Evolutionary conservation across 2,888 invertebrate species (phyloP), one percentile per base, ranked within the genome.

Genomic region (Hirtodrosophila cameraria): DNA sequence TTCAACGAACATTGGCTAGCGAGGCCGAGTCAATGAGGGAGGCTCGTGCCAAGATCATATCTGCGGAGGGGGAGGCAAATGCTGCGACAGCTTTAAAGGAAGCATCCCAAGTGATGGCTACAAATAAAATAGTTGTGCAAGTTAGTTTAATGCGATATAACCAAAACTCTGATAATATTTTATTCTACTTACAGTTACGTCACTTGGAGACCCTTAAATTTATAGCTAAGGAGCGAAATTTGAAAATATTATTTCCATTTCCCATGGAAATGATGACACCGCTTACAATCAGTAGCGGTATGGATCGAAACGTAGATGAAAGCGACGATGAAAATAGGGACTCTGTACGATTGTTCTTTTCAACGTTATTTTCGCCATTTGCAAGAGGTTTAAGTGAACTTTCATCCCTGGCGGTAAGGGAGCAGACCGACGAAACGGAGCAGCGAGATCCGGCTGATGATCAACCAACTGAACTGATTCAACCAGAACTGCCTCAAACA

Each of bases 31-130:
- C 88, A 0, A 28, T 70, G 1, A 73, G 88, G 3, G 87, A 87
- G 25, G 88, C 88, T 6, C 78, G 87, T 15, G 88, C 89, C 2
- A 88, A 89, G 53, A 72, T 89, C 12, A 88, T 88, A 8, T 81
- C 88, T 0, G 88, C 88, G 0, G 86, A 88, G 45, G 88, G 89
- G 3, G 88, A 88, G 27, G 53, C 71, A 0, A 75, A 54, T 49
- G 88, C 88, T 1, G 85, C 89, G 0, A 53, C 46, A 38, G 74
- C 87, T 0, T 46, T 88, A 0, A 88, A 81, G 15, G 82, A 85
- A 15, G 88, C 89, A 0, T 88, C 88, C 2, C 89, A 88, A 73
- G 74, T 89, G n/a, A 89, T 88, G 80, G 25, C 75, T 0, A 12
- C 53, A 18, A 88, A 88, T 63, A 79, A 78, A 18, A 84, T 88